Evolutionary conservation across 2,888 invertebrate genomes (phyloP), one percentile per base, ranked within the genome.

Genomic region (Automeris io): DNA sequence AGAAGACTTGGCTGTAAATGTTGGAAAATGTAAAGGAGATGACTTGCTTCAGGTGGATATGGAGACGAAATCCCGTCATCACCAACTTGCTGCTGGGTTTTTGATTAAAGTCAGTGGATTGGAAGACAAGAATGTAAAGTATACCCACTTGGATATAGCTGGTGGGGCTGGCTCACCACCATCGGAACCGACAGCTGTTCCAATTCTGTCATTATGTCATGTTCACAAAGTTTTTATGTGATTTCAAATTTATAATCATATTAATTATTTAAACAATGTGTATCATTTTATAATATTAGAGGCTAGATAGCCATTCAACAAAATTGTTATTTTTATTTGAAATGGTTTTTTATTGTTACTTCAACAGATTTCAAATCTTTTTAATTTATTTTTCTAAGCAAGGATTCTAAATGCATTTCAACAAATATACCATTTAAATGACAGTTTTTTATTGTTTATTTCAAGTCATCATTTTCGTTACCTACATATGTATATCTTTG

Each of bases 71-170:
- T 50, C 43, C 75, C 60, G 90, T 70, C 67, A 92, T 77, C 73
- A 80, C 46, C 86, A 86, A 46, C 42, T 83, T 0, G 83, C 83
- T 0, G 83, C 79, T 1, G 86, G 81, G 0, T 97, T 97, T 64
- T 78, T 97, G 47, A 91, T 96, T 39, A 88, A 91, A 74, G 92
- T 94, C 2, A 92, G 95, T 1, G 95, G 94, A 0, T 77, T 97
- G 36, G 93, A 95, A 57, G 91, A 95, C 77, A 87, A 87, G 46
- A 95, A 95, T 18, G 63, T 96, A 33, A 93, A 92, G 51, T 96
- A 93, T 70, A 91, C 92, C 0, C 93, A 93, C 70, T 57, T 93
- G 61, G 93, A 94, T 56, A 92, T 95, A 26, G 95, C 95, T 7
- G 92, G 90, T 0, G 91, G 92, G 0, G 89, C 90, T 2, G 94